Base-by-base conservation (phyloP, 2,113 vertebrate genomes). In the Aplodontia rufa region DNA sequence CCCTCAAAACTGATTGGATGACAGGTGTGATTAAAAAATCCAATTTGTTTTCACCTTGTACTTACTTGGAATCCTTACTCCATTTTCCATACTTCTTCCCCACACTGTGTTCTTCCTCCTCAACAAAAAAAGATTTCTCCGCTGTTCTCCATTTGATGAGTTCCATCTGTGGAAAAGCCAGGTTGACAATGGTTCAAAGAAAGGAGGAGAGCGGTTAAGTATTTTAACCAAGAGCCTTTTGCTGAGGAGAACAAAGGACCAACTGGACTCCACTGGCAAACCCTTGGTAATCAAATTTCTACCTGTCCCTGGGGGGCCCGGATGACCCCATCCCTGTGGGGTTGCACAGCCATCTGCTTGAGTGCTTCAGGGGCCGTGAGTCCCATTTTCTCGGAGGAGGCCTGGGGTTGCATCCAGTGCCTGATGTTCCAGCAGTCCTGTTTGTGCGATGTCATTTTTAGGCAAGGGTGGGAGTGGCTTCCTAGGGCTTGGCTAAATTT, bases 91-190 rank as follows among this genome's bases (percentile, higher is more conserved):
- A 32, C 42, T 32, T 42, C 19, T 83, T 53, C 88, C 49, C 89
- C 28, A 26, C 47, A 86, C 11, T 42, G 17, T 10, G 68, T 92
- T 32, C 53, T 69, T 89, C 32, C 35, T 94, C 12, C 81, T 16
- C 2, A 12, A 93, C 82, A 51, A 64, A 85, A 84, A 96, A 91
- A 99, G 99, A 95, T 99, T 99, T 97, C 98, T 99, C 76, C 99
- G 98, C 81, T 99, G 99, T 85, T 98, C 99, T 98, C 99, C 99
- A 0, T 99, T 99, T 91, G 99, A 99, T 84, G 99, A 99, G 79
- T 99, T 98, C 98, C 99, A 98, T 91, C 98, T 99, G 64, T 99
- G 99, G 99, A 99, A 99, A 97, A 98, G 98, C 96, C 99, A 99
- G 92, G 99, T 99, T 55, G 99, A 99, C 98, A 99, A 99, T 72